Evolutionary conservation across 2,113 vertebrate genomes (phyloP).

Genomic region (Xyliphius kryptos): DNA sequence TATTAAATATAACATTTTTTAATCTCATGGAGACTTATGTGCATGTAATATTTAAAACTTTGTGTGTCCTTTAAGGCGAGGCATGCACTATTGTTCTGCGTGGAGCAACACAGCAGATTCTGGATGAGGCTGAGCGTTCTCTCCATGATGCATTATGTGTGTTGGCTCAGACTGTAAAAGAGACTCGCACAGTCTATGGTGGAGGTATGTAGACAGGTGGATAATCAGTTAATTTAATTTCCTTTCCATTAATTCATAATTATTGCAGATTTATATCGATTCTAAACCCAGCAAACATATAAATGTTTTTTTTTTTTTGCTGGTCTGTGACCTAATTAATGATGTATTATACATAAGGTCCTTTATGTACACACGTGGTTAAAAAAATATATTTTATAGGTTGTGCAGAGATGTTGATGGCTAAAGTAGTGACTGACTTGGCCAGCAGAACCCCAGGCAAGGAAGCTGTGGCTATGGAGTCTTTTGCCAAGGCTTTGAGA

Average conservation of each 20-base stretch:
- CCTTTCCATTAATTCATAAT: too few relatives aligned
- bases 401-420: slow-evolving; percentile 98
- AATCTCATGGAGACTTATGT: too few relatives aligned
- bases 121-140: slow-evolving; percentile 94
- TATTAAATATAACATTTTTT: too few relatives aligned
- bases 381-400: slow-evolving; percentile 57
- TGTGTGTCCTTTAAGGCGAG: slow-evolving; percentile 68
- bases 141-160: slow-evolving; percentile 95
- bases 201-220: slow-evolving; percentile 86
- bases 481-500: slow-evolving; percentile 86
- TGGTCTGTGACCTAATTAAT: too few relatives aligned
- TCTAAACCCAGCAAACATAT: too few relatives aligned
- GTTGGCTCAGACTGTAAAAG: slow-evolving; percentile 89
- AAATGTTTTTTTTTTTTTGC: too few relatives aligned
- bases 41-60: too few relatives aligned
- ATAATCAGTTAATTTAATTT: too few relatives aligned
- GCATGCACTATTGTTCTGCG: slow-evolving; percentile 92
- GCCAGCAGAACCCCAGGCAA: slow-evolving; percentile 90
- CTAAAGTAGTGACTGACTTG: slow-evolving; percentile 82
- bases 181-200: slow-evolving; percentile 88
- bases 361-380: too few relatives aligned
- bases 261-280: too few relatives aligned
- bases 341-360: too few relatives aligned
- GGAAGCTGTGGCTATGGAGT: slow-evolving; percentile 96
- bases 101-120: slow-evolving; percentile 92